A percentile compares a stretch with the other conserved stretches of the same genome.
Conservation (phyloP, 2,888 invertebrate genomes). For the Dryobota labecula region DNA sequence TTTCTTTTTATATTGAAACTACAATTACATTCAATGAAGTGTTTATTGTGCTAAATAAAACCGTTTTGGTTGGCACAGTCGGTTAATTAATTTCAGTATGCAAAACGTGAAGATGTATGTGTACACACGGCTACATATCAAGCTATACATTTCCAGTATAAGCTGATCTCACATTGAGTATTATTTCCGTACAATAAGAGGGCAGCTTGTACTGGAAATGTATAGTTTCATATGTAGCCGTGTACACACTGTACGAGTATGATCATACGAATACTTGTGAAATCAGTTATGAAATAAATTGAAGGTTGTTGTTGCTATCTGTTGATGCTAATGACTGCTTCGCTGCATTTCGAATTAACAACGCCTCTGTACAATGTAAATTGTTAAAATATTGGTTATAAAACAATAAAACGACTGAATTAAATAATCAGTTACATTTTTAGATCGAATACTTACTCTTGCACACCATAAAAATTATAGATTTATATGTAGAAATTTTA, state of each 20-base stretch:
- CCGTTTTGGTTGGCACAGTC: background rate
- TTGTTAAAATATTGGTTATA: background rate
- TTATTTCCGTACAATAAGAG: too few species aligned
- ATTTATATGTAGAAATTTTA: too few species aligned
- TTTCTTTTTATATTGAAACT: constrained; percentile 67
- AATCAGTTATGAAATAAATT: constrained; percentile 56
- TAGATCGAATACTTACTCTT: too few species aligned
- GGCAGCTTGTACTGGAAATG: too few species aligned
- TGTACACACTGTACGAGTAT: too few species aligned
- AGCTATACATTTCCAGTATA: too few species aligned
- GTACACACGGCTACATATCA: too few species aligned
- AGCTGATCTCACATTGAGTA: too few species aligned
- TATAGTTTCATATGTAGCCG: too few species aligned
- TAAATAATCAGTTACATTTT: background rate
- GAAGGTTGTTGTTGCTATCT: constrained; percentile 50
- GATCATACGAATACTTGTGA: constrained; percentile 31
- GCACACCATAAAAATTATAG: too few species aligned
- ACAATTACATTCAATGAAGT: constrained; percentile 64
- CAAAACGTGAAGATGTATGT: constrained; percentile 45
- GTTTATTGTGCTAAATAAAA: constrained; percentile 47
- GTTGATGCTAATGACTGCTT: constrained; percentile 39
- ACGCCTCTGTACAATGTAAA: constrained; percentile 14
- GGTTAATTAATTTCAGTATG: constrained; percentile 49
- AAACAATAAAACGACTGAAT: background rate
- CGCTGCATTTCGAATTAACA: constrained; percentile 25